phyloP scores from a whole-genome alignment of 1,140 invertebrate genomes.

The Ips nitidus region DNA sequence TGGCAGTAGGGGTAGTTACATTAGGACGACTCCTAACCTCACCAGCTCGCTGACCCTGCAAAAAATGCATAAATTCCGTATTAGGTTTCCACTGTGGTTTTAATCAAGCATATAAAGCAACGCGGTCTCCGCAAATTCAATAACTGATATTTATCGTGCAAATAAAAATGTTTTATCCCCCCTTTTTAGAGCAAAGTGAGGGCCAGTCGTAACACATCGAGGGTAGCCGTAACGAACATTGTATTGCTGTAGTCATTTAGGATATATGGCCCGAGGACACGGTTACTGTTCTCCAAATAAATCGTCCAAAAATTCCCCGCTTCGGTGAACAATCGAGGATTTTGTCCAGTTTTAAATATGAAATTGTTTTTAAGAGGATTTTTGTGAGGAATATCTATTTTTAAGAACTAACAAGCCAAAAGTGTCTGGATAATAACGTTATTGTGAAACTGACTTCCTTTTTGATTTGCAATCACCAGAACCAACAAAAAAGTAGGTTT shows the following conservation, averaged over 20 bases:
- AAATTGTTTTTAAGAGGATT: too few relatives aligned
- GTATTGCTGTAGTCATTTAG: constrained; percentile 33
- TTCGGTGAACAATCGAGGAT: constrained; percentile 14
- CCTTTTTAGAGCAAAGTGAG: constrained; percentile 7
- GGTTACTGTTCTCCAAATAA: constrained; percentile 28
- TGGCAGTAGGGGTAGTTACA: not conserved
- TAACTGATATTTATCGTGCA: constrained; percentile 22
- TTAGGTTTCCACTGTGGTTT: not conserved
- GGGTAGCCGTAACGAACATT: constrained; percentile 33
- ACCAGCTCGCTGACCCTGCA: not conserved
- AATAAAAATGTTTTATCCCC: constrained; percentile 29
- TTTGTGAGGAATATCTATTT: too few relatives aligned
- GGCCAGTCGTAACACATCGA: constrained; percentile 11
- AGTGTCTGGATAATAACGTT: too few relatives aligned
- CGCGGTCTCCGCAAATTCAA: constrained; percentile 3
- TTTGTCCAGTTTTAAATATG: too few relatives aligned
- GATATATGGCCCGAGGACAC: constrained; percentile 34
- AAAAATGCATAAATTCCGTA: not conserved
- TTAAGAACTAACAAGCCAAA: too few relatives aligned
- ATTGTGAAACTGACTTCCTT: too few relatives aligned
- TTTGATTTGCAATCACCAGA: too few relatives aligned
- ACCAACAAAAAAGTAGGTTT: too few relatives aligned
- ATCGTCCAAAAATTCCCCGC: constrained; percentile 26
- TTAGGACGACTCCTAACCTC: not conserved
- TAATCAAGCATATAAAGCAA: not conserved